Base-by-base conservation (phyloP, 2,797 vertebrate species). In the Podarcis siculus region DNA sequence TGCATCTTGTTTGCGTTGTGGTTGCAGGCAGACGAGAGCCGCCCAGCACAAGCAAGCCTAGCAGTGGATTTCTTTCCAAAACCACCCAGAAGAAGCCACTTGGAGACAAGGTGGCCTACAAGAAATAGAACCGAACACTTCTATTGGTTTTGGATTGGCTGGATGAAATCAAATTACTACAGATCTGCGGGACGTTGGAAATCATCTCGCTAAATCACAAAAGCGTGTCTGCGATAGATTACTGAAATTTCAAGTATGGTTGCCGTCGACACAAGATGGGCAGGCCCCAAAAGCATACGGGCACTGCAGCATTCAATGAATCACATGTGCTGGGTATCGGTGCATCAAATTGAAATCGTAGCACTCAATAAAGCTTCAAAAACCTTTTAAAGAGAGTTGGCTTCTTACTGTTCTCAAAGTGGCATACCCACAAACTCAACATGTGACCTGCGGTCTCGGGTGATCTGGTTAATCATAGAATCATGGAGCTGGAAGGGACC, bases 61-160 rank as follows among this genome's bases (percentile, higher is more conserved):
- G 17, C 15, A 76, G 93, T 75, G 88, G 30, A 86, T 83, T 45
- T 37, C 0, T 49, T 10, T 49, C 91, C 45, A 82, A 1, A 45
- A 83, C 91, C 32, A 80, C 89, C 4, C 72, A 12, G 23, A 69
- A 17, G 8, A 93, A 92, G 45, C 30, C 49, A 2, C n/a, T 13
- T 58, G 89, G 87, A 86, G 95, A 94, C 4, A 89, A 90, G 35
- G 95, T 83, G 77, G 71, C 94, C 73, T 96, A 96, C 91, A 94
- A 92, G 88, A 95, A 87, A 90, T 95, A 94, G 82, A 82, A 77
- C 49, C 0, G 25, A 78, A 25, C 35, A 10, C 10, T 72, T 30
- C 13, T 0, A 32, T 71, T 82, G 17, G 4, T 45, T 69, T 78
- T 61, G 61, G 45, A 13, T 61, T 69, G 4, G 0, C 66, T 87